Evolutionary conservation across 1,140 invertebrate species (phyloP).

Genomic region (Homarus americanus): DNA sequence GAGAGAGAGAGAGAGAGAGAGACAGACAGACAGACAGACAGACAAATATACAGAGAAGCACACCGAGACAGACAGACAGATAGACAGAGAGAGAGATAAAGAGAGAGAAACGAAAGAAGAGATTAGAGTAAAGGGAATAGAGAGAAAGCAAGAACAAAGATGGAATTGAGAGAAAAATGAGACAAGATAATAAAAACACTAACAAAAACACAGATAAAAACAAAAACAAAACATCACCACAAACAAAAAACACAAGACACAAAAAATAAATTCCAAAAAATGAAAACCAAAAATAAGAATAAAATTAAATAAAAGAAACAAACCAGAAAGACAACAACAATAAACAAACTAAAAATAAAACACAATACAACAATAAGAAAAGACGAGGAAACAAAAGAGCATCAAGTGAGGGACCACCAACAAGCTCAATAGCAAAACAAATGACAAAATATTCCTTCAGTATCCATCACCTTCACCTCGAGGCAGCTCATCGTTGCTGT

Average conservation of each 20-base stretch:
- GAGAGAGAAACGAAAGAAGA: too few relatives aligned
- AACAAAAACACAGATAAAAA: too few relatives aligned
- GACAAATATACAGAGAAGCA: too few relatives aligned
- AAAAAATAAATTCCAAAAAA: not conserved
- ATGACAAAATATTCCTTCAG: too few relatives aligned
- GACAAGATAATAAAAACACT: not conserved
- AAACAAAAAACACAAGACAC: not conserved
- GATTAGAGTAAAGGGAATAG: too few relatives aligned
- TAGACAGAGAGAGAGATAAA: too few relatives aligned
- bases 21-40: not conserved
- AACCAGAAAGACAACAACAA: not conserved
- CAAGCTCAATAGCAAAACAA: too few relatives aligned
- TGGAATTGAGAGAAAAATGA: not conserved
- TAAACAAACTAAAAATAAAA: not conserved
- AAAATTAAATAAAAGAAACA: not conserved
- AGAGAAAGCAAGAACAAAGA: not conserved
- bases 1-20: conserved; percentile 16
- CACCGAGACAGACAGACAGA: too few relatives aligned
- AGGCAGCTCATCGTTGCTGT: too few relatives aligned
- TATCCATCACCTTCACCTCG: too few relatives aligned
- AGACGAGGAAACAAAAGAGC: not conserved
- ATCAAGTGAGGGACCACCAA: too few relatives aligned
- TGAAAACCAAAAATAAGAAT: not conserved
- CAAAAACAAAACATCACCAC: too few relatives aligned
- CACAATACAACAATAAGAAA: not conserved